These are phyloP conservation scores for Macropodus opercularis DNA, from an alignment of 2,797 vertebrate species.

Conservation along the genomic window DNA sequence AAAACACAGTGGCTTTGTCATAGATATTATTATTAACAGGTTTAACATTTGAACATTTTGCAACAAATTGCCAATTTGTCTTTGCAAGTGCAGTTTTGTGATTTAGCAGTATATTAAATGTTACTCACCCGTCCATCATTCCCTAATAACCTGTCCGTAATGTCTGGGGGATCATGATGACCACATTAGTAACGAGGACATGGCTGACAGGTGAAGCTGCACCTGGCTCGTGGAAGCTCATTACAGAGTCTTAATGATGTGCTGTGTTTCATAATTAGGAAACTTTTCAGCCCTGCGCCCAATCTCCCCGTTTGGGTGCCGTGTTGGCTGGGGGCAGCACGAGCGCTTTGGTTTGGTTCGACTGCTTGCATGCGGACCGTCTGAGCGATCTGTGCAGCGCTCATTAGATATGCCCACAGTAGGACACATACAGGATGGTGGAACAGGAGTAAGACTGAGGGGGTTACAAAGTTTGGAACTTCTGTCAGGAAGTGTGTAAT, in stretches of 20 bases:
- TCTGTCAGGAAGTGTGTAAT: slow-evolving; percentile 11
- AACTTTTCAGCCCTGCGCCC: slow-evolving; percentile 51
- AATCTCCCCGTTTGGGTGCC: slow-evolving; percentile 46
- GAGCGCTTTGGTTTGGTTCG: slow-evolving; percentile 57
- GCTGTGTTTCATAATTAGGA: slow-evolving; percentile 64
- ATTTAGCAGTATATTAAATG: slow-evolving; percentile 28
- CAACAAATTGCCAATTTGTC: slow-evolving; percentile 50
- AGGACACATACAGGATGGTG: slow-evolving; percentile 27
- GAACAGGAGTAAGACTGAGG: slow-evolving; percentile 5
- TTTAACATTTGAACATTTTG: slow-evolving; percentile 22
- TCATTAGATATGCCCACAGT: slow-evolving; percentile 24
- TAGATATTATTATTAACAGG: slow-evolving; percentile 5
- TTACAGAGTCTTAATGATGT: slow-evolving; percentile 67
- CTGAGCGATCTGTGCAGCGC: slow-evolving; percentile 40
- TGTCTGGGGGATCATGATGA: slow-evolving; percentile 54
- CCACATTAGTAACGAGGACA: slow-evolving; percentile 67
- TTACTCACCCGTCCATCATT: slow-evolving; percentile 61
- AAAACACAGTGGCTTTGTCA: too few relatives aligned
- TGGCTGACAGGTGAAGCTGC: slow-evolving; percentile 68
- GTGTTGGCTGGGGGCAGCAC: slow-evolving; percentile 25
- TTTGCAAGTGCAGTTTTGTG: slow-evolving; percentile 17
- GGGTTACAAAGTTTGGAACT: slow-evolving; percentile 21
- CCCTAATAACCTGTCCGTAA: slow-evolving; percentile 62
- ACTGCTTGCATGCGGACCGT: slow-evolving; percentile 49
- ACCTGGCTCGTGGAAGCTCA: slow-evolving; percentile 66